Evolutionary conservation across 2,797 vertebrate species (phyloP).

Genomic region (Cephalopachus bancanus): DNA sequence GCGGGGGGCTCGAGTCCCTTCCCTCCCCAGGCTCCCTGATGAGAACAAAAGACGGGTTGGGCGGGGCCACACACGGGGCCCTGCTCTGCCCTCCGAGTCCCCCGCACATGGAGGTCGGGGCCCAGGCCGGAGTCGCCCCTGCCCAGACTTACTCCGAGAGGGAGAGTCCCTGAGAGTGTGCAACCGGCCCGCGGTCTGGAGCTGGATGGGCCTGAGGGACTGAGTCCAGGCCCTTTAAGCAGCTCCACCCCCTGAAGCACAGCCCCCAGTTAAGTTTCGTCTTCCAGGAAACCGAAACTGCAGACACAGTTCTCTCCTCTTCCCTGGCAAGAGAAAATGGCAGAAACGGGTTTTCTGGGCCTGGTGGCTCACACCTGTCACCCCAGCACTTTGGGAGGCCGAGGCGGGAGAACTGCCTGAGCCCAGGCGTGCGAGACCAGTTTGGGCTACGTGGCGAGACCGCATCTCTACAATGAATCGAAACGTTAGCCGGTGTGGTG

Average conservation of each 20-base stretch:
- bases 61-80: rapidly evolving
- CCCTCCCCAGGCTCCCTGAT: background rate
- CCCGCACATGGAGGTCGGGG: background rate
- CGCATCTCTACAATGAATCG: no score
- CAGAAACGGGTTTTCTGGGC: no score
- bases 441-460: no score
- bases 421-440: no score
- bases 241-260: rapidly evolving
- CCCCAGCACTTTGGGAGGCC: no score
- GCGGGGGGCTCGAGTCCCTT: background rate
- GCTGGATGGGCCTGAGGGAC: background rate
- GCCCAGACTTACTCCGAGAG: background rate
- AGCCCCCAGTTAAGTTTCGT: rapidly evolving
- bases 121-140: rapidly evolving
- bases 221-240: background rate
- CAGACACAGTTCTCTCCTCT: background rate
- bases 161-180: background rate
- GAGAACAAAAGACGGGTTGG: background rate
- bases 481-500: no score
- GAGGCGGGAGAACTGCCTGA: no score
- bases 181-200: rapidly evolving
- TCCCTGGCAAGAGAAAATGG: background rate
- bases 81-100: background rate
- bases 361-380: no score
- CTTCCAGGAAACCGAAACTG: background rate